phyloP scores from a whole-genome alignment of 2,797 vertebrate species.

The Basileuterus tristriatus region DNA sequence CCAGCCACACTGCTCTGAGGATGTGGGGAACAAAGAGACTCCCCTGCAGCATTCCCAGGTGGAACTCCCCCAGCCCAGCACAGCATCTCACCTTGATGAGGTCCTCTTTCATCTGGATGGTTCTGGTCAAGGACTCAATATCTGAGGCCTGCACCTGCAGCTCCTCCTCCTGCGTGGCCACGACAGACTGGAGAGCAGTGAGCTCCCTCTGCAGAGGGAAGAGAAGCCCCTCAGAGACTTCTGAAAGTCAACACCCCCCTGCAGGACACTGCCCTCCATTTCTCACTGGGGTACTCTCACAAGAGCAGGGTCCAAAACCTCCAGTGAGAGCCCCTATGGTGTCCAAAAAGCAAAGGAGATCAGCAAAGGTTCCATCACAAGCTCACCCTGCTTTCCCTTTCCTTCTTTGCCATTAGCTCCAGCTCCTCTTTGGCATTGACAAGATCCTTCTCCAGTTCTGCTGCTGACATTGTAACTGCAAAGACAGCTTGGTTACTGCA shows the following conservation, averaged over 20 bases:
- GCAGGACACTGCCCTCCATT: not conserved
- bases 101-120: constrained; percentile 85
- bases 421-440: constrained; percentile 84
- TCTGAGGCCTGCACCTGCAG: constrained; percentile 78
- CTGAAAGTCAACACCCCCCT: not conserved
- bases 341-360: not conserved
- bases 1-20: not conserved
- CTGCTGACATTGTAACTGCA: constrained; percentile 54
- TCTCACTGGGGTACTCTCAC: not conserved
- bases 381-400: constrained; percentile 85
- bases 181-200: constrained; percentile 79
- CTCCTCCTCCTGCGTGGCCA: constrained; percentile 78
- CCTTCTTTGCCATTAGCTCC: constrained; percentile 81
- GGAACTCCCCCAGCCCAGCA: not conserved
- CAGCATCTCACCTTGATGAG: constrained; percentile 82
- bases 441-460: constrained; percentile 79
- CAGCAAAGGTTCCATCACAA: not conserved
- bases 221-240: not conserved
- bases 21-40: not conserved
- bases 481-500: constrained; percentile 1
- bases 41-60: not conserved
- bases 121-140: constrained; percentile 81
- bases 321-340: not conserved
- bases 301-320: not conserved
- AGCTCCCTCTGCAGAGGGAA: constrained; percentile 80